Conservation (phyloP, 1,140 invertebrate genomes). For the Brachionus rubens region DNA sequence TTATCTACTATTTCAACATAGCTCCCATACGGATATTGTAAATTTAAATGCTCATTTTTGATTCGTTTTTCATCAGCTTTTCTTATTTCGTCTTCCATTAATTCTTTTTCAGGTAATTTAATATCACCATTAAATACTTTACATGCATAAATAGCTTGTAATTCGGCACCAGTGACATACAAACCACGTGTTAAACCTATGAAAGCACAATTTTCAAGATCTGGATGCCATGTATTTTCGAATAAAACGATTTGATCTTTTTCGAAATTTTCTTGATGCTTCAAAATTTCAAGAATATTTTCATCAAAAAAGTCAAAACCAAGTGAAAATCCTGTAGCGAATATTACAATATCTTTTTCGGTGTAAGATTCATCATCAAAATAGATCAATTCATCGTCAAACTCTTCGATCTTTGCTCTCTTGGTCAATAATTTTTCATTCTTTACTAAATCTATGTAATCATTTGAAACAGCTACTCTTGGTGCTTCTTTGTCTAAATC, state of each 20-base stretch:
- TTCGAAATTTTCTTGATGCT: neutral
- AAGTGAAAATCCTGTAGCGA: neutral
- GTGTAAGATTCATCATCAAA: neutral
- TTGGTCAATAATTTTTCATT: neutral
- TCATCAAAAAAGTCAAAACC: neutral
- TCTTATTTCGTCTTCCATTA: neutral
- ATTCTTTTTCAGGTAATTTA: neutral
- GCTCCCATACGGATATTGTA: conserved; percentile 24
- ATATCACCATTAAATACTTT: neutral
- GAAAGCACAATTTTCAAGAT: neutral
- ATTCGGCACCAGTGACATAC: neutral
- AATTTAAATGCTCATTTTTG: neutral
- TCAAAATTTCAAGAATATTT: neutral
- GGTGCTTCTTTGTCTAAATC: neutral
- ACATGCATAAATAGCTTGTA: neutral
- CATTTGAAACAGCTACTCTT: neutral
- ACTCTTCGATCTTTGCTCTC: neutral
- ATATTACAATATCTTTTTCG: neutral
- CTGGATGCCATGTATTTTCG: neutral
- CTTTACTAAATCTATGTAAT: neutral
- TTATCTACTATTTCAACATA: conserved; percentile 1
- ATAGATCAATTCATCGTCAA: neutral
- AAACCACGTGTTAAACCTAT: neutral
- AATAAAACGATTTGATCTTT: conserved; percentile 13
- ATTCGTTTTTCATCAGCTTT: neutral